These are phyloP conservation scores for Allygus modestus DNA, from an alignment of 2,888 invertebrate genomes.

Conservation along the genomic window DNA sequence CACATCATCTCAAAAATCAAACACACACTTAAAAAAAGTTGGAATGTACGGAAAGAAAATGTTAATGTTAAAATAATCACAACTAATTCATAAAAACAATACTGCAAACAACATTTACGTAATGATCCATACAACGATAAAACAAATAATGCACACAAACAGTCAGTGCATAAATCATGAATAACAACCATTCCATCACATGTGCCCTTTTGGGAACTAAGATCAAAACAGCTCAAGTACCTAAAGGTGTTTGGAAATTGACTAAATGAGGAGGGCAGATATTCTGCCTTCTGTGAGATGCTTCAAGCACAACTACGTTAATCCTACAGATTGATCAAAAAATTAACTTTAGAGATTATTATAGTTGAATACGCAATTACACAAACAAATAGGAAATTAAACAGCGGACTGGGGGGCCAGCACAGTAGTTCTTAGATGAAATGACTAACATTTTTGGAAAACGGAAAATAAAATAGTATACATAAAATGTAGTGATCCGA, in stretches of 20 bases:
- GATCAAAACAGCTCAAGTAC: constrained; percentile 57
- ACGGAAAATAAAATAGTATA: no score
- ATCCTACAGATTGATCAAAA: no score
- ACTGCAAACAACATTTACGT: constrained; percentile 46
- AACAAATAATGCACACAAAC: constrained; percentile 53
- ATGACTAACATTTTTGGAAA: no score
- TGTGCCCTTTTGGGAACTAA: constrained; percentile 52
- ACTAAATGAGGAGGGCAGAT: constrained; percentile 53
- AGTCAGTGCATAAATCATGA: constrained; percentile 44
- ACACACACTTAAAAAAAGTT: constrained; percentile 35
- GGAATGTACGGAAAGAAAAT: constrained; percentile 53
- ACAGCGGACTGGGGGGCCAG: no score
- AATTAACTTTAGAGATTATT: no score
- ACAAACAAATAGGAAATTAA: no score
- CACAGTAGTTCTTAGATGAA: no score
- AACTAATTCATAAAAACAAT: constrained; percentile 51
- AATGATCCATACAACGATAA: constrained; percentile 36
- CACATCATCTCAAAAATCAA: constrained; percentile 11
- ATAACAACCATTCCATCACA: constrained; percentile 61
- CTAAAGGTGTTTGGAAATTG: constrained; percentile 62
- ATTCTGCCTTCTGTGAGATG: constrained; percentile 35
- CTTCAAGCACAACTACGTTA: constrained; percentile 21
- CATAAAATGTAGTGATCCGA: no score
- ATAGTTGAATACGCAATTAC: no score
- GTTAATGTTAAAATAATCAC: constrained; percentile 29